These are phyloP conservation scores for Itoplectis maculator DNA, from an alignment of 2,888 invertebrate genomes.

Conservation along the genomic window DNA sequence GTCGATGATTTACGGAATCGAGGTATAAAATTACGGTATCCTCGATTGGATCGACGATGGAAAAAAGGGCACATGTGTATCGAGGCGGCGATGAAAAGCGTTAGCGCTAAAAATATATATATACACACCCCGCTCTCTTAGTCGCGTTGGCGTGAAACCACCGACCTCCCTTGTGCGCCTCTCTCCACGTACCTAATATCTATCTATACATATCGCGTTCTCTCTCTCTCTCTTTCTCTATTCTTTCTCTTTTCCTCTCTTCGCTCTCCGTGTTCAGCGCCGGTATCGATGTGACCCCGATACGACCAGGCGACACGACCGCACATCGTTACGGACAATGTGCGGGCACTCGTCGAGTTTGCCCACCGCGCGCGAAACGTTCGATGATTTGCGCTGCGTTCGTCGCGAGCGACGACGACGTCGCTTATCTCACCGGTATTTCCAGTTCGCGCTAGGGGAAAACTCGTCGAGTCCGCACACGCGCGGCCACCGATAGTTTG, in stretches of 20 bases:
- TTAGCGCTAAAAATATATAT: slow-evolving; percentile 65
- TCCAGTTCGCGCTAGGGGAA: too few relatives aligned
- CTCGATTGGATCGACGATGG: slow-evolving; percentile 53
- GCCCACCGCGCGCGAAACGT: slow-evolving; percentile 16
- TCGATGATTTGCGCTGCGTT: slow-evolving; percentile 22
- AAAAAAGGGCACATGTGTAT: slow-evolving; percentile 59
- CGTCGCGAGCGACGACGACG: neutral
- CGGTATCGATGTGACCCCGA: slow-evolving; percentile 79
- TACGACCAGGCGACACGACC: slow-evolving; percentile 65
- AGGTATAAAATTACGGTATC: slow-evolving; percentile 48
- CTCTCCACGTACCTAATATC: slow-evolving; percentile 19
- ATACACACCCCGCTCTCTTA: slow-evolving; percentile 60
- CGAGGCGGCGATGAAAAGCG: slow-evolving; percentile 62
- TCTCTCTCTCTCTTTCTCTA: neutral
- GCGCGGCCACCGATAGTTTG: slow-evolving; percentile 4
- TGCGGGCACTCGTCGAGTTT: slow-evolving; percentile 44
- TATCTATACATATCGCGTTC: slow-evolving; percentile 38
- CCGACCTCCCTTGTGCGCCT: slow-evolving; percentile 60
- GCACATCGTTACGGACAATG: slow-evolving; percentile 43
- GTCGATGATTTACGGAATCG: slow-evolving; percentile 49
- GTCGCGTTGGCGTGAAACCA: slow-evolving; percentile 76
- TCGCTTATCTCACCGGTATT: slow-evolving; percentile 13
- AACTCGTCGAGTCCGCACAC: too few relatives aligned
- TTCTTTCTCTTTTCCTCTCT: too few relatives aligned
- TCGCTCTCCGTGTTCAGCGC: slow-evolving; percentile 61